phyloP scores from a whole-genome alignment of 92 coral and sea anemone genomes.

The Pocillopora meandrina region DNA sequence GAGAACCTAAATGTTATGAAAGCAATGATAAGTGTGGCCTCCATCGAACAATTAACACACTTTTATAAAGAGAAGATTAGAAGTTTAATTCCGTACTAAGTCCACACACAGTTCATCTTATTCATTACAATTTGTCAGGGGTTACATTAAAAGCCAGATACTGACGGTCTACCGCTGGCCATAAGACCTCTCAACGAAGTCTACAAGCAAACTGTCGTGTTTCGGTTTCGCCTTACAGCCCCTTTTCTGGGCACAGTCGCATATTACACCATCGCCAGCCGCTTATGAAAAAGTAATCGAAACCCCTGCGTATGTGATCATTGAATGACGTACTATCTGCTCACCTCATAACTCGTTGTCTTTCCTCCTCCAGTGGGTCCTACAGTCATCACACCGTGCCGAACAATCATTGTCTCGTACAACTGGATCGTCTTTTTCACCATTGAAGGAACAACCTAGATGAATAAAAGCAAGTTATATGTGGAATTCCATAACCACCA shows the following conservation, averaged over 20 bases:
- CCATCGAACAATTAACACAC: no score
- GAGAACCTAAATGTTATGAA: conserved; percentile 52
- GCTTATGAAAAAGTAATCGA: no score
- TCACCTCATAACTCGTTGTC: conserved; percentile 84
- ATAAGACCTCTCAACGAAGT: not conserved
- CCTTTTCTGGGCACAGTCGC: no score
- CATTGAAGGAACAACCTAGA: conserved; percentile 86
- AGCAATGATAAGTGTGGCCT: no score
- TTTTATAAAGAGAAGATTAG: not conserved
- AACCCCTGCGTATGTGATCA: no score
- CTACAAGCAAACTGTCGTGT: no score
- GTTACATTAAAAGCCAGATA: no score
- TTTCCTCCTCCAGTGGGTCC: conserved; percentile 98
- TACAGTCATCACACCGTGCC: conserved; percentile 98
- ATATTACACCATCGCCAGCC: no score
- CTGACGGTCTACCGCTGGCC: no score
- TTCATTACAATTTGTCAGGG: not conserved
- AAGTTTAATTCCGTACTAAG: not conserved
- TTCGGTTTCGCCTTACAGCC: no score
- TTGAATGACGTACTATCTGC: not conserved
- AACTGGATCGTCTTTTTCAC: conserved; percentile 94
- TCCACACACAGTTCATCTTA: not conserved
- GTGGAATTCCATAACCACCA: no score
- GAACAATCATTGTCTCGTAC: conserved; percentile 96
- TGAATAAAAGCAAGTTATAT: no score